Conservation (phyloP, 1,140 invertebrate species). For the Matsumurasca onukii region DNA sequence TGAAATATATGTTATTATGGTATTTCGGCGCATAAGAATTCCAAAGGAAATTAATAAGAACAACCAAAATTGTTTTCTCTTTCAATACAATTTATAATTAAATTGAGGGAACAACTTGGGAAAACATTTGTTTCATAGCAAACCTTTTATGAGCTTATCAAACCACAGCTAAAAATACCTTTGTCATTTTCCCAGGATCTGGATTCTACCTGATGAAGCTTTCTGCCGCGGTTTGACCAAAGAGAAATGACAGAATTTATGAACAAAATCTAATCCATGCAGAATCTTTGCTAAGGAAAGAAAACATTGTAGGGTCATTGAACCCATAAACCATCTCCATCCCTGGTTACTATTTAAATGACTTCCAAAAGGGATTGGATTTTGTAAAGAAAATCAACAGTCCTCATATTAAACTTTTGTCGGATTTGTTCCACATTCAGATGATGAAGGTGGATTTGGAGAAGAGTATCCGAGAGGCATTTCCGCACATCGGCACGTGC, state of each 20-base stretch:
- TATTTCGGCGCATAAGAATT: too few relatives aligned
- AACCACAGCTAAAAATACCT: too few relatives aligned
- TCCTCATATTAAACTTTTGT: conserved; percentile 70
- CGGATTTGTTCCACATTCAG: conserved; percentile 89
- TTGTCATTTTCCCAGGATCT: too few relatives aligned
- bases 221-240: too few relatives aligned
- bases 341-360: conserved; percentile 84
- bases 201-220: too few relatives aligned
- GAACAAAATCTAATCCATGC: conserved; percentile 74
- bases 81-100: too few relatives aligned
- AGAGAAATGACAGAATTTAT: conserved; percentile 67
- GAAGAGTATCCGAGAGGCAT: conserved; percentile 67
- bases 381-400: conserved; percentile 74
- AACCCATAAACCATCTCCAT: conserved; percentile 87
- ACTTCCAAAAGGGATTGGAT: conserved; percentile 73
- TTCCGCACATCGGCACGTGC: conserved; percentile 68
- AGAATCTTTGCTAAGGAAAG: conserved; percentile 60
- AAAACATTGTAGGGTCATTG: conserved; percentile 79
- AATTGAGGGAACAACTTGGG: too few relatives aligned
- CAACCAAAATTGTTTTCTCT: too few relatives aligned
- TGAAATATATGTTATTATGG: too few relatives aligned
- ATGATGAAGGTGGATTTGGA: conserved; percentile 81
- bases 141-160: too few relatives aligned
- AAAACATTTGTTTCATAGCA: too few relatives aligned
- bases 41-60: too few relatives aligned